Evolutionary conservation across 2,113 vertebrate genomes (phyloP).

Genomic region (Cepphus grylle): DNA sequence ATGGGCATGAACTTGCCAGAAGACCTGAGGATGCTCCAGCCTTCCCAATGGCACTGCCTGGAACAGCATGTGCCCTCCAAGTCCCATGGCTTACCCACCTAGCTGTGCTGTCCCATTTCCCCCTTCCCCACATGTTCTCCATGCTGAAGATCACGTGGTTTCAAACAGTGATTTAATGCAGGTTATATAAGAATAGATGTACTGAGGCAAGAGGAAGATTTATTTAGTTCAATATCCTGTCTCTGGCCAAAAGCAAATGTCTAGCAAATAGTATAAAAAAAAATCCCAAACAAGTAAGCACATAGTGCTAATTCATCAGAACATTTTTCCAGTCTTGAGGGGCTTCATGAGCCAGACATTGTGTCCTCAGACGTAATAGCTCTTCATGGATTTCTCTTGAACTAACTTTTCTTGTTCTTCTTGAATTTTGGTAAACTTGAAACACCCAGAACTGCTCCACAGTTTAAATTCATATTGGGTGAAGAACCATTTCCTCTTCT

Average conservation of each 20-base stretch:
- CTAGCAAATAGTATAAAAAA: neutral
- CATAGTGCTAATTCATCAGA: neutral
- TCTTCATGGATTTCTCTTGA: neutral
- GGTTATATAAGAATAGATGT: neutral
- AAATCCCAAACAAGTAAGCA: neutral
- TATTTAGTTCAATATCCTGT: neutral
- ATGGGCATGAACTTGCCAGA: neutral
- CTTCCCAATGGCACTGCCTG: neutral
- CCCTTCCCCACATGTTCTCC: neutral
- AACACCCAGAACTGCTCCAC: neutral
- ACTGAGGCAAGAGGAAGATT: neutral
- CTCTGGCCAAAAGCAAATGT: neutral
- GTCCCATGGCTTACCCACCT: neutral
- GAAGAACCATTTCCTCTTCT: neutral
- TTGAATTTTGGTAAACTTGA: neutral
- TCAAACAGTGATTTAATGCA: neutral
- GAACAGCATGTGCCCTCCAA: accelerated
- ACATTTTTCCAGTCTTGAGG: neutral
- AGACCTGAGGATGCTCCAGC: neutral
- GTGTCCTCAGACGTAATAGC: neutral
- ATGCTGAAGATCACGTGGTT: neutral
- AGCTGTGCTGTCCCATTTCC: neutral
- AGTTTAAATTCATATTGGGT: neutral
- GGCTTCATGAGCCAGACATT: neutral
- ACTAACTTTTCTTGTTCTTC: neutral